Base-by-base conservation (phyloP, 2,113 vertebrate species). In the Lepisosteus oculatus region DNA sequence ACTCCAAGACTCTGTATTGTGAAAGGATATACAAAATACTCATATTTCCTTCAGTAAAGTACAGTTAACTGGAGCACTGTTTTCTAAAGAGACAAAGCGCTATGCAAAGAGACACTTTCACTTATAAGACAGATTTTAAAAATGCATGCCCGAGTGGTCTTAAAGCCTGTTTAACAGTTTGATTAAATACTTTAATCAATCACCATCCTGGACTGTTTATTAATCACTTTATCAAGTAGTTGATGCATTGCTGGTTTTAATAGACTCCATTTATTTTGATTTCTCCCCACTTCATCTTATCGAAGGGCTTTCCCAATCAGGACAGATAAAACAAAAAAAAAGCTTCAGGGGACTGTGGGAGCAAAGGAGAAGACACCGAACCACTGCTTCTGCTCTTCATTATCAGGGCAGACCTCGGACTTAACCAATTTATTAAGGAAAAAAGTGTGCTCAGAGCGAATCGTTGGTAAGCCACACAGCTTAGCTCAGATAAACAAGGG, bases 231-330 rank as follows among this genome's bases (percentile, higher is more conserved):
- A 98, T 98, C 96, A 98, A 97, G 95, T 92, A 94, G 93, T 95
- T 97, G 96, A 98, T 97, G 95, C 96, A 97, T 97, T 97, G 94
- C 95, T 92, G 90, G 92, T 93, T 95, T 94, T 97, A 98, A 98
- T 98, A 94, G 96, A 96, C 93, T 95, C 95, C 96, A 98, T 98
- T 97, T 97, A 97, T 98, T 99, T 95, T 96, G 95, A 97, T 98
- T 96, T 96, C 94, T 95, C 90, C 94, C 91, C 94, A 95, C 94
- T 95, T 94, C 92, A 95, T 97, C 95, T 97, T 96, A 95, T 93
- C 91, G 92, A 92, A 90, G 90, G 93, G 88, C 91, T 94, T 93
- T 95, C 90, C 88, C 93, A 98, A 94, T 96, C 94, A 93, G 90
- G 88, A 88, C 91, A 94, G 96, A 98, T 98, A 97, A 89, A 88